A percentile compares a stretch with the other conserved stretches of the same genome.
phyloP scores from a whole-genome alignment of 2,888 invertebrate genomes.

The Ectemnius continuus region DNA sequence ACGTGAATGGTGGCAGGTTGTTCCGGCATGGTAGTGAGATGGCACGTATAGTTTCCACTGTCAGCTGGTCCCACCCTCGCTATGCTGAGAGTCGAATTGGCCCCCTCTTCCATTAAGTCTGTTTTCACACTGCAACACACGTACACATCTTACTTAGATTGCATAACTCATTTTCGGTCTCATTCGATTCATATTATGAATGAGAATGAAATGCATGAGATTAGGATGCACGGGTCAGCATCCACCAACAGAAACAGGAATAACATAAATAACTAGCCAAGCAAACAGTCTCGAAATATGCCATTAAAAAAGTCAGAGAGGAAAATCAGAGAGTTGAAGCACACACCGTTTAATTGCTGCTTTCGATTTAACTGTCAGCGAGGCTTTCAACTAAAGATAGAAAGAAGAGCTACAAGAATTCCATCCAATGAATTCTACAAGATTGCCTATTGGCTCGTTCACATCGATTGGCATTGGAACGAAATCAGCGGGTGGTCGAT shows the following conservation, averaged over 20 bases:
- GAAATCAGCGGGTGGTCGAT: too few relatives aligned
- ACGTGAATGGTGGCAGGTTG: slow-evolving; percentile 79
- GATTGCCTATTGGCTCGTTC: too few relatives aligned
- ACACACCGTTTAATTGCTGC: slow-evolving; percentile 31
- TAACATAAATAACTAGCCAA: too few relatives aligned
- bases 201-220: too few relatives aligned
- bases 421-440: too few relatives aligned
- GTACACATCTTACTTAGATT: too few relatives aligned
- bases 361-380: slow-evolving; percentile 31
- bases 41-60: slow-evolving; percentile 80
- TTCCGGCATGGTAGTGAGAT: slow-evolving; percentile 77
- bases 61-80: slow-evolving; percentile 78
- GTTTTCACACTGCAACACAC: slow-evolving; percentile 77
- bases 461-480: too few relatives aligned
- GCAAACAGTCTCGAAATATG: too few relatives aligned
- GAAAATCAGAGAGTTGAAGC: slow-evolving; percentile 21
- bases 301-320: slow-evolving; percentile 1
- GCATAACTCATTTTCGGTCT: too few relatives aligned
- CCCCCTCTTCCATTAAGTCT: slow-evolving; percentile 79
- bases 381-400: slow-evolving; percentile 1
- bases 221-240: too few relatives aligned
- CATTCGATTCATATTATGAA: too few relatives aligned
- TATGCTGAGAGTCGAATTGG: slow-evolving; percentile 79
- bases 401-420: not conserved
- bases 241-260: too few relatives aligned